Evolutionary conservation across 1,140 invertebrate genomes (phyloP), one percentile per base, ranked within the genome.

Genomic region (Danaus melanippus): DNA sequence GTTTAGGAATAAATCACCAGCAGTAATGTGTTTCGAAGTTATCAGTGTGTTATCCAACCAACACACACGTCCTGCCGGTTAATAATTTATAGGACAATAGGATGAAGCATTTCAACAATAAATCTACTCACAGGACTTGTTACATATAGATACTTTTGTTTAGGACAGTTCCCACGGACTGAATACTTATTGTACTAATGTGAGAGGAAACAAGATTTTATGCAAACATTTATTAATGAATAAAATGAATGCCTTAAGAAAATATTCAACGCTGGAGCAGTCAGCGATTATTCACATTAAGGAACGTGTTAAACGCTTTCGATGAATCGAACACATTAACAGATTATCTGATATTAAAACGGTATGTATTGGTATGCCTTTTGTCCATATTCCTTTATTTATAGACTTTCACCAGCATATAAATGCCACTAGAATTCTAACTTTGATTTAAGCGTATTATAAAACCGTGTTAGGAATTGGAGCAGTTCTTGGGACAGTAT

Each of bases 1-100:
- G 58, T 51, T 56, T 46, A 53, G 62, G 61, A 56, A 76, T 76
- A 76, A 76, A 76, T 76, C 74, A 76, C 66, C 42, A 8, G 51
- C 44, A 64, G 64, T 67, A 68, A 69, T 66, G 64, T 57, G 56
- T 62, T 62, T 54, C 55, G 46, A 53, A 51, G 56, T 39, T 73
- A 68, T 68, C 62, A 42, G 53, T 12, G 46, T 42, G 40, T 66
- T 76, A 74, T 74, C 74, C 50, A 50, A 50, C 43, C 44, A 41
- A 47, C 54, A 60, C 53, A 15, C 21, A 46, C 41, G 47, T 43
- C 42, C 49, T 50, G 56, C 46, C 50, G 56, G 63, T 57, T 64
- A 53, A 67, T 64, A 65, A 64, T 67, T 71, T 66, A 69, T 71
- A 66, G 51, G 60, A 60, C 61, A 61, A 58, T 56, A 46, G 50